Evolutionary conservation across 2,797 vertebrate genomes (phyloP).

Genomic region (Eleutherodactylus coqui): DNA sequence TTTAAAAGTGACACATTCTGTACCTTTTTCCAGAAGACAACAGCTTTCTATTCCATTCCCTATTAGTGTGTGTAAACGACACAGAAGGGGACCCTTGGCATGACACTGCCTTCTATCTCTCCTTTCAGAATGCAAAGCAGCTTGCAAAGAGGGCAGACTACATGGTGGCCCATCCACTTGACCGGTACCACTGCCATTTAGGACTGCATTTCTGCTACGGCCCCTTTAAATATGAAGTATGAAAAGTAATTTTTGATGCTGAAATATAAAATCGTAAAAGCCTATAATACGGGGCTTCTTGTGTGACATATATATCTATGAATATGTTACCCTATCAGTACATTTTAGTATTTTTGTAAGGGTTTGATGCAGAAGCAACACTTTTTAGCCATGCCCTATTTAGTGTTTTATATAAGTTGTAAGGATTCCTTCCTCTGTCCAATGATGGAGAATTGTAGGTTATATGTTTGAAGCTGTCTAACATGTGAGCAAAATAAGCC

Average conservation of each 20-base stretch:
- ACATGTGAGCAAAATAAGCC: not conserved
- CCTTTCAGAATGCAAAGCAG: no score
- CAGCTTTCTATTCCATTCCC: not conserved
- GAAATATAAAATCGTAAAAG: not conserved
- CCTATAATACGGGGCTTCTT: no score
- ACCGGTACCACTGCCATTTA: not conserved
- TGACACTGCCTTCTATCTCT: no score
- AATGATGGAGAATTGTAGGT: not conserved
- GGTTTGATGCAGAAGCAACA: not conserved
- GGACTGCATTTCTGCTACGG: not conserved
- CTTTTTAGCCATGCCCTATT: not conserved
- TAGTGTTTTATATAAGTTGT: not conserved
- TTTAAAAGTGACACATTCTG: not conserved
- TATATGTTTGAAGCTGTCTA: not conserved
- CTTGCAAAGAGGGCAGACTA: not conserved
- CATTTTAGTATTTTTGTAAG: not conserved
- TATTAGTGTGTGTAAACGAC: not conserved
- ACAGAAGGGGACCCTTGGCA: not conserved
- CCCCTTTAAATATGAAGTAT: not conserved
- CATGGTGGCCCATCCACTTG: not conserved
- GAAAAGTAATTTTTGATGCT: no score
- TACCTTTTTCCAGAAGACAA: not conserved
- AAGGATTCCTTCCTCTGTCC: not conserved
- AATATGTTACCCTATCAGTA: not conserved
- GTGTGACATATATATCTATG: not conserved